Conservation (phyloP, 2,797 vertebrate species). For the Sebastes paucispinis region DNA sequence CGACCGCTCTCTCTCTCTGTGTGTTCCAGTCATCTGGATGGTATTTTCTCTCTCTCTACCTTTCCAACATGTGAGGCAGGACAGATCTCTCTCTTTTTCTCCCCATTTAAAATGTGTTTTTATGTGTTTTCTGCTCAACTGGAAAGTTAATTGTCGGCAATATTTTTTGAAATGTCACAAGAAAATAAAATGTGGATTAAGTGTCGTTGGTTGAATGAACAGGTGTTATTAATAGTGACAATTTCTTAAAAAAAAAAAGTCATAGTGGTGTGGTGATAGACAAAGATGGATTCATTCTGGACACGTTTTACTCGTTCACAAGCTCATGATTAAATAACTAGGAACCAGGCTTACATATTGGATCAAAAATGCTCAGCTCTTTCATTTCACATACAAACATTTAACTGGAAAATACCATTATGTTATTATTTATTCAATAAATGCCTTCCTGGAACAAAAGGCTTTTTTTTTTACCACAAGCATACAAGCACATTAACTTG, state of each 20-base stretch:
- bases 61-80: not conserved
- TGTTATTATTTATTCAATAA: not conserved
- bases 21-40: conserved; percentile 19
- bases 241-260: not conserved
- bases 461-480: not conserved
- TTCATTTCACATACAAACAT: not conserved
- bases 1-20: conserved; percentile 20
- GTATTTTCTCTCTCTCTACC: not conserved
- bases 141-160: not conserved
- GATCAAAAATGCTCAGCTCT: not conserved
- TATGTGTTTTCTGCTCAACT: not conserved
- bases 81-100: not conserved
- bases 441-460: not conserved
- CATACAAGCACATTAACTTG: not conserved
- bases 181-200: not conserved
- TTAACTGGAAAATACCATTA: not conserved
- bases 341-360: not conserved
- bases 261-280: not conserved
- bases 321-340: not conserved
- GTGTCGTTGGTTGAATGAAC: not conserved
- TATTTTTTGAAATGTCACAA: not conserved
- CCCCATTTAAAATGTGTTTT: not conserved
- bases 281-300: not conserved
- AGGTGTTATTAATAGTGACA: not conserved
- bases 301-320: not conserved